Evolutionary conservation across 2,797 vertebrate species (phyloP).

Genomic region (Fistularia commersonii): DNA sequence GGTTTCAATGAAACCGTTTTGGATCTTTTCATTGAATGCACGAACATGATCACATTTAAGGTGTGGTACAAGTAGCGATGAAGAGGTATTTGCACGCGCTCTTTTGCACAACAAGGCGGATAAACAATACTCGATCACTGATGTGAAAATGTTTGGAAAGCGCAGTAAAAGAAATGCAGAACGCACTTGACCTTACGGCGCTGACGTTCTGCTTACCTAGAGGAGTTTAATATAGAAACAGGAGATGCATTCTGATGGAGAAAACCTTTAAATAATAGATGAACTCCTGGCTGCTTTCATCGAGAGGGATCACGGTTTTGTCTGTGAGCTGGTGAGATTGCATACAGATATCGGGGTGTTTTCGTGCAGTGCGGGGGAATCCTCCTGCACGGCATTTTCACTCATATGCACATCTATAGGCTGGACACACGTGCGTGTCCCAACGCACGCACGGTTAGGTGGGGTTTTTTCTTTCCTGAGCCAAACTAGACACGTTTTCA

Average conservation of each 20-base stretch:
- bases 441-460: slow-evolving; percentile 5
- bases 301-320: slow-evolving; percentile 52
- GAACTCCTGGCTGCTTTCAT: slow-evolving; percentile 73
- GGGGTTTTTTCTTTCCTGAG: too few relatives aligned
- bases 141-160: slow-evolving; percentile 9
- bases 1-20: too few relatives aligned
- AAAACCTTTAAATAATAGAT: slow-evolving; percentile 81
- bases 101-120: not conserved
- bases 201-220: slow-evolving; percentile 61
- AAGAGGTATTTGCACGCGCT: not conserved
- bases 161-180: slow-evolving; percentile 4
- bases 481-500: slow-evolving; percentile 4
- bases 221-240: slow-evolving; percentile 77
- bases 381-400: slow-evolving; percentile 8
- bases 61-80: not conserved
- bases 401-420: slow-evolving; percentile 6
- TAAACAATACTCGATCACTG: not conserved
- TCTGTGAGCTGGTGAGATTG: slow-evolving; percentile 53
- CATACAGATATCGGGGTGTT: slow-evolving; percentile 19
- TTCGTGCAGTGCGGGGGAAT: slow-evolving; percentile 16
- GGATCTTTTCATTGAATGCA: not conserved
- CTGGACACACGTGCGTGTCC: slow-evolving; percentile 4
- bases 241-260: slow-evolving; percentile 71
- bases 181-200: slow-evolving; percentile 48
- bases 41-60: not conserved